A percentile compares a stretch with the other conserved stretches of the same genome.
These are phyloP conservation scores for Tanypteryx hageni DNA, from an alignment of 2,888 invertebrate species.

Conservation along the genomic window DNA sequence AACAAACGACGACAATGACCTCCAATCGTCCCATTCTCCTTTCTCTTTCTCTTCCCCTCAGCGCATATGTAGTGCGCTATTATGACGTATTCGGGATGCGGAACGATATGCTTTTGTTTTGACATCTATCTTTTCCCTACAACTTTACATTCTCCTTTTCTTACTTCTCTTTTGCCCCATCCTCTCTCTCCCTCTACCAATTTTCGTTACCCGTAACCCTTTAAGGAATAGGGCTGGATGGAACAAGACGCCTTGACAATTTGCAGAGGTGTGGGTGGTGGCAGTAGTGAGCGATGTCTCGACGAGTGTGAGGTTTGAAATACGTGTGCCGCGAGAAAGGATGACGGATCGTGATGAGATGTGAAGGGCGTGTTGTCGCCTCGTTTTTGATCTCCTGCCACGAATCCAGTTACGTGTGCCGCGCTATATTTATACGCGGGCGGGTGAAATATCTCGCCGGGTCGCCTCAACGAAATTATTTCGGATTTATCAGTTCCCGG, in stretches of 20 bases:
- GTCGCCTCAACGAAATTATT: background rate
- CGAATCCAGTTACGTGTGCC: background rate
- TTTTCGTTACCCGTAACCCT: background rate
- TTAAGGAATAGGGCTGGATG: background rate
- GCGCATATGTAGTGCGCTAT: too few relatives aligned
- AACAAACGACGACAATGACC: too few relatives aligned
- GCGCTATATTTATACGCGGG: background rate
- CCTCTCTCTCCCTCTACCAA: background rate
- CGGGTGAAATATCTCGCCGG: background rate
- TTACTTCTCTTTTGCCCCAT: background rate
- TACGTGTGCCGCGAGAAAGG: background rate
- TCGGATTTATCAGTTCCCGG: background rate
- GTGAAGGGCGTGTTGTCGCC: background rate
- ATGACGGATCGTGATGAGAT: background rate
- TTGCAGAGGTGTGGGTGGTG: background rate
- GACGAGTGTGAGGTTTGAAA: background rate
- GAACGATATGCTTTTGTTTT: too few relatives aligned
- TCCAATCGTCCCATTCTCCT: too few relatives aligned
- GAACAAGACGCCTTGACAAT: background rate
- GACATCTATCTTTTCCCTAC: background rate
- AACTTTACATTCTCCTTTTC: background rate
- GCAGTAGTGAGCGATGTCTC: too few relatives aligned
- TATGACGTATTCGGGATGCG: too few relatives aligned
- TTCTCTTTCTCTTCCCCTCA: too few relatives aligned
- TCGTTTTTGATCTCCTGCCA: background rate